phyloP scores from a whole-genome alignment of 1,140 invertebrate genomes.

The Macrocentrus cingulum region DNA sequence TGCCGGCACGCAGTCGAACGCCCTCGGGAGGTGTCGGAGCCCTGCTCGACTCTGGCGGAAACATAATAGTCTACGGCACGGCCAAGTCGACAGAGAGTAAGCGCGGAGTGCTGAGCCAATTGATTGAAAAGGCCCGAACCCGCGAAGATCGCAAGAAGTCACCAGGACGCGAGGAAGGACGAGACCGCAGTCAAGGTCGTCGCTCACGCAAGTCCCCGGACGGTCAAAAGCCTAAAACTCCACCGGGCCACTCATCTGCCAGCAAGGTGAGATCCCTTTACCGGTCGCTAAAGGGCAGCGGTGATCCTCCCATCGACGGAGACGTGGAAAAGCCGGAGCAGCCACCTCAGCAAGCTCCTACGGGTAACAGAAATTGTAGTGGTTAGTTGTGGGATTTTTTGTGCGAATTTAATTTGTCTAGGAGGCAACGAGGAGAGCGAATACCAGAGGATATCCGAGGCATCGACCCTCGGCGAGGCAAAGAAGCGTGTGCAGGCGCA shows the following conservation, averaged over 20 bases:
- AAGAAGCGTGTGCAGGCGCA: constrained; percentile 62
- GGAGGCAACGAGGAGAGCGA: constrained; percentile 58
- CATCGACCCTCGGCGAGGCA: constrained; percentile 51
- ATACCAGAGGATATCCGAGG: constrained; percentile 67
- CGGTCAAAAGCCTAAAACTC: constrained; percentile 58
- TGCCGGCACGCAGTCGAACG: constrained; percentile 50
- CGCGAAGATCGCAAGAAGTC: constrained; percentile 62
- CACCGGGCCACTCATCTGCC: constrained; percentile 44
- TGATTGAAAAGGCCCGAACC: constrained; percentile 61
- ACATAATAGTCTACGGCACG: constrained; percentile 52
- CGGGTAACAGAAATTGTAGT: no score
- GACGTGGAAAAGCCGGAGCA: constrained; percentile 42
- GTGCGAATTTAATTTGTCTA: no score
- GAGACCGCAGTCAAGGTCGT: constrained; percentile 47
- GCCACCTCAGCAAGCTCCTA: constrained; percentile 34
- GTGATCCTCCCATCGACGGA: constrained; percentile 13
- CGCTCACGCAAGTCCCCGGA: constrained; percentile 57
- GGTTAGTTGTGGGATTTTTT: no score
- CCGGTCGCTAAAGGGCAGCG: constrained; percentile 40
- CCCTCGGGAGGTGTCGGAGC: constrained; percentile 48
- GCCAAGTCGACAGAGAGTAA: constrained; percentile 50
- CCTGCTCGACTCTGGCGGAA: constrained; percentile 51
- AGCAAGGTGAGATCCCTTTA: constrained; percentile 55
- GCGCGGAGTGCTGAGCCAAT: constrained; percentile 59
- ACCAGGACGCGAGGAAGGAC: constrained; percentile 47